Evolutionary conservation across 2,888 invertebrate genomes (phyloP).

Genomic region (Cephus sareptanus): DNA sequence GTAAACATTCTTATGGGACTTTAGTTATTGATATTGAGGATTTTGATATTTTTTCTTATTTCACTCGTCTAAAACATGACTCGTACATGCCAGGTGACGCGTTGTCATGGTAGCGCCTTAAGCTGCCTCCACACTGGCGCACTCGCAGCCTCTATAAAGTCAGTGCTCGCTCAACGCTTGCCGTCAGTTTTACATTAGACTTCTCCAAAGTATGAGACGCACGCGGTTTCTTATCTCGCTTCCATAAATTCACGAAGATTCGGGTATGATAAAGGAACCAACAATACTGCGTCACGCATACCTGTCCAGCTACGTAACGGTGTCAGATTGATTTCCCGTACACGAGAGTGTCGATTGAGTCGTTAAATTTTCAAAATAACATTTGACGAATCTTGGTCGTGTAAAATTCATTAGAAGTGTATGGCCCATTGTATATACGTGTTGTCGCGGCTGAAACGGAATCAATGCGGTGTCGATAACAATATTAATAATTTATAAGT

Average conservation of each 20-base stretch:
- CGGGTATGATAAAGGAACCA: no score
- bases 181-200: slow-evolving; percentile 48
- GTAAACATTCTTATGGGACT: neutral
- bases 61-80: neutral
- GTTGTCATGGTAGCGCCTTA: slow-evolving; percentile 28
- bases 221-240: neutral
- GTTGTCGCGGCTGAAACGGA: no score
- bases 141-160: slow-evolving; percentile 44
- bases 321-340: no score
- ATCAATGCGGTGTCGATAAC: no score
- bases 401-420: no score
- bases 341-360: no score
- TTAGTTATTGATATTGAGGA: neutral
- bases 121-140: slow-evolving; percentile 18
- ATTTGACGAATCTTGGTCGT: no score
- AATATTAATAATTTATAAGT: no score
- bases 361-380: no score
- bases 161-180: slow-evolving; percentile 44
- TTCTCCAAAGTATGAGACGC: slow-evolving; percentile 41
- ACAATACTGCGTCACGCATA: no score
- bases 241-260: neutral
- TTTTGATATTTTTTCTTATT: neutral
- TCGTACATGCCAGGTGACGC: slow-evolving; percentile 33
- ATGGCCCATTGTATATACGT: no score
- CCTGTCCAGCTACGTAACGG: no score